Evolutionary conservation across 2,888 invertebrate genomes (phyloP).

Genomic region (Rotaria socialis): DNA sequence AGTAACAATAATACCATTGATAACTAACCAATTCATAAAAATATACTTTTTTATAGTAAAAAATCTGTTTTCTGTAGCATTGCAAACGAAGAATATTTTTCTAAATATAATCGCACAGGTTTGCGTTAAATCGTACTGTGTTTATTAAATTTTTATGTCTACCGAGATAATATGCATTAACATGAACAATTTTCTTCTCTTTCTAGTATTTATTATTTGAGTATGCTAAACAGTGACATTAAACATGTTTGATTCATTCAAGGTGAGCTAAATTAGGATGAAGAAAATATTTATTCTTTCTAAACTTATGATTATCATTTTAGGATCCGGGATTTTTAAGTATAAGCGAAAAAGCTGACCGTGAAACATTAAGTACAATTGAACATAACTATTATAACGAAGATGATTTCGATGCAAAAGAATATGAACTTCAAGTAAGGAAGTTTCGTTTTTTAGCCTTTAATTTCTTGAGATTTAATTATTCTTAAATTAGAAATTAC

Average conservation of each 20-base stretch:
- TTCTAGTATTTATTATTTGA: slow-evolving; percentile 12
- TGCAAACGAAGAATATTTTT: not conserved
- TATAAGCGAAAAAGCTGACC: not conserved
- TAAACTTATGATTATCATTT: not conserved
- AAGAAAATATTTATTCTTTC: not conserved
- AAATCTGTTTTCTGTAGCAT: no score
- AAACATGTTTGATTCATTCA: slow-evolving; percentile 22
- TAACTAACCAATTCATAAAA: not conserved
- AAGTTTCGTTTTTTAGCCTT: not conserved
- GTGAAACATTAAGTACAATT: not conserved
- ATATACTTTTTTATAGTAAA: not conserved
- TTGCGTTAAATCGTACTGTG: no score
- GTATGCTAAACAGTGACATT: not conserved
- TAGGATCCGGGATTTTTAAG: not conserved
- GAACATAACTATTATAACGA: not conserved
- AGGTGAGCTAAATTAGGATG: not conserved
- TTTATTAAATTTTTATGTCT: not conserved
- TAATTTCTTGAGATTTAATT: not conserved
- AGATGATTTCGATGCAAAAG: not conserved
- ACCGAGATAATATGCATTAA: not conserved
- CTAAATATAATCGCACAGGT: no score
- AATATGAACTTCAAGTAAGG: slow-evolving; percentile 24
- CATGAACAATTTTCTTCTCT: not conserved
- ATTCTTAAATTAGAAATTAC: not conserved
- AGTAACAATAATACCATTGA: not conserved